A percentile compares a stretch with the other conserved stretches of the same genome.
Conservation (phyloP, 2,797 vertebrate species). For the Tenualosa ilisha region DNA sequence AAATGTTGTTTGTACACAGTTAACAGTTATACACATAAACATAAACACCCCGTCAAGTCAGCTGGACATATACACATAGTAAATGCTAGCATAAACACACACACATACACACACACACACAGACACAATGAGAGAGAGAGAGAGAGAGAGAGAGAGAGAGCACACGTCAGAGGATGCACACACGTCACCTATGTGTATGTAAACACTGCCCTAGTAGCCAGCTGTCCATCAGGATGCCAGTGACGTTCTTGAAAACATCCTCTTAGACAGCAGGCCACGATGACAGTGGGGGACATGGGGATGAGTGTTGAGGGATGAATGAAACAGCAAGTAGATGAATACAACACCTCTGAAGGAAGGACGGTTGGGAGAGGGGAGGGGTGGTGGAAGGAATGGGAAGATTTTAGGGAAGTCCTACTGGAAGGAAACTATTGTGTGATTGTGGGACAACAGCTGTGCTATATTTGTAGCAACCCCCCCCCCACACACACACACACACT, state of each 20-base stretch:
- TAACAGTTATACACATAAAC: background rate
- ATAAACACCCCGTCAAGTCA: background rate
- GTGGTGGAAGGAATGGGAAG: slow-evolving; percentile 35
- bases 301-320: slow-evolving; percentile 39
- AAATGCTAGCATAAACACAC: background rate
- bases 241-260: slow-evolving; percentile 57
- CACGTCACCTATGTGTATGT: background rate
- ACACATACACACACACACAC: background rate
- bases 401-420: slow-evolving; percentile 44
- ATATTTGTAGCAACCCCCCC: slow-evolving; percentile 42
- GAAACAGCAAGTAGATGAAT: slow-evolving; percentile 32
- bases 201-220: background rate
- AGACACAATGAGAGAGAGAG: background rate
- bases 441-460: slow-evolving; percentile 45
- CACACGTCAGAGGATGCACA: background rate
- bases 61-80: background rate
- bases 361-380: background rate
- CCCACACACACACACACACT: slow-evolving; percentile 18
- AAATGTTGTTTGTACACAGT: background rate
- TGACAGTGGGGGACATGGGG: slow-evolving; percentile 25
- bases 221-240: slow-evolving; percentile 54
- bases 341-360: background rate
- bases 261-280: slow-evolving; percentile 30
- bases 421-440: slow-evolving; percentile 56
- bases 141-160: no score